Base-by-base conservation (phyloP, 2,797 vertebrate species). In the Brachyrhaphis roseni region DNA sequence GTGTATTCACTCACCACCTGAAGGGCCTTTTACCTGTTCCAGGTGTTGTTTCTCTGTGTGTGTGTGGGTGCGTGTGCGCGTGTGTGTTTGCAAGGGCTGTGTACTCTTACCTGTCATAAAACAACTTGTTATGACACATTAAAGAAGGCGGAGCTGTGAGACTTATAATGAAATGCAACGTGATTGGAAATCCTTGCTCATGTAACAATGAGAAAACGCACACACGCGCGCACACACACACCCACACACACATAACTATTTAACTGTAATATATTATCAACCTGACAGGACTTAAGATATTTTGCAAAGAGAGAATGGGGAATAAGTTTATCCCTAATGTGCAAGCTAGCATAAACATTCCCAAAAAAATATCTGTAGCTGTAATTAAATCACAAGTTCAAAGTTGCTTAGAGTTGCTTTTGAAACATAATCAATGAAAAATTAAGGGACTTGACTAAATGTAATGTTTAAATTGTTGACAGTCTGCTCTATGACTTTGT, bases 21-120 rank as follows among this genome's bases (percentile, higher is more conserved):
- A 3, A 82, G 49, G 76, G 45, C 71, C 26, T 51, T 64, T 81
- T 87, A 89, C 88, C 78, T 82, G 77, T 88, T 91, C 77, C 76
- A 82, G 88, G 89, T 90, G 91, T 90, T 87, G 57, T 57, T 47
- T 72, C 45, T 31, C 57, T 79, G 31, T 79, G 47, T 1, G 23
- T 12, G 23, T 57, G n/a, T 68, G 43, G 31, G 26, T 87, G 53
- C 26, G 64, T 76, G 31, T 79, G 45, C 76, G 57, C 31, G 20
- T 6, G 1, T 47, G 12, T 78, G 8, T 73, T 36, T 80, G 13
- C 7, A 1, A 46, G 36, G 46, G 36, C 26, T 43, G 72, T 16
- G 41, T 46, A 28, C 23, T 46, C 26, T 74, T 59, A 28, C 3
- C 8, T 26, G 11, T 11, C 2, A 10, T 39, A 70, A 64, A 72